A percentile compares a stretch with the other conserved stretches of the same genome.
Conservation (phyloP, 2,888 invertebrate genomes). For the Mesoligia furuncula region DNA sequence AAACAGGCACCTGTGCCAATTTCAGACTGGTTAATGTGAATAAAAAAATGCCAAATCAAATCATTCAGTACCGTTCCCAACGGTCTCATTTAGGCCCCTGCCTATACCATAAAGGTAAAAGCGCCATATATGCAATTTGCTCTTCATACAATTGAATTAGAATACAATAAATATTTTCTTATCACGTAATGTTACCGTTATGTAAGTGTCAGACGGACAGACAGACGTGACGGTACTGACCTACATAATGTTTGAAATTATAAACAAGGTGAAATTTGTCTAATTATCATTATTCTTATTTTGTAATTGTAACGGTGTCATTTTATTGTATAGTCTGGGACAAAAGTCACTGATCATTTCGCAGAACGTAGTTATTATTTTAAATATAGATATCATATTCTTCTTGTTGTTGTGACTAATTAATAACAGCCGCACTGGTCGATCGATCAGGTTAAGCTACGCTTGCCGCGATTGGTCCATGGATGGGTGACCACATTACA, state of each 20-base stretch:
- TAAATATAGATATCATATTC: background rate
- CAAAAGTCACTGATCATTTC: background rate
- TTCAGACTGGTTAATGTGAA: no score
- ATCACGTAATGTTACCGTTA: conserved; percentile 55
- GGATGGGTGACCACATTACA: no score
- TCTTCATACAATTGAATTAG: conserved; percentile 36
- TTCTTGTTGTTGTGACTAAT: no score
- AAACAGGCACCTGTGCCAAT: no score
- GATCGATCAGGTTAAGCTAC: no score
- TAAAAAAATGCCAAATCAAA: background rate
- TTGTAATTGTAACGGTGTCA: background rate
- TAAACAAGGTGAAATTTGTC: conserved; percentile 18
- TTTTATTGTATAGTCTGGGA: background rate
- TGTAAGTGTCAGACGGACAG: conserved; percentile 36
- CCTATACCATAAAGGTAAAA: background rate
- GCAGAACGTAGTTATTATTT: background rate
- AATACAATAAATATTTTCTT: conserved; percentile 50
- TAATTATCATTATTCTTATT: background rate
- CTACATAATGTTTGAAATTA: conserved; percentile 21
- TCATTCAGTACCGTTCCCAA: background rate
- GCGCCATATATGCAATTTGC: background rate
- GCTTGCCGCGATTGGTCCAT: no score
- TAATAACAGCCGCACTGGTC: no score
- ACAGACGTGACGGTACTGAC: conserved; percentile 28
- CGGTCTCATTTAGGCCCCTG: no score